Percentiles rank a stretch among this genome's conserved stretches.
Evolutionary conservation across 2,113 vertebrate genomes (phyloP).

Genomic region (Aix galericulata): DNA sequence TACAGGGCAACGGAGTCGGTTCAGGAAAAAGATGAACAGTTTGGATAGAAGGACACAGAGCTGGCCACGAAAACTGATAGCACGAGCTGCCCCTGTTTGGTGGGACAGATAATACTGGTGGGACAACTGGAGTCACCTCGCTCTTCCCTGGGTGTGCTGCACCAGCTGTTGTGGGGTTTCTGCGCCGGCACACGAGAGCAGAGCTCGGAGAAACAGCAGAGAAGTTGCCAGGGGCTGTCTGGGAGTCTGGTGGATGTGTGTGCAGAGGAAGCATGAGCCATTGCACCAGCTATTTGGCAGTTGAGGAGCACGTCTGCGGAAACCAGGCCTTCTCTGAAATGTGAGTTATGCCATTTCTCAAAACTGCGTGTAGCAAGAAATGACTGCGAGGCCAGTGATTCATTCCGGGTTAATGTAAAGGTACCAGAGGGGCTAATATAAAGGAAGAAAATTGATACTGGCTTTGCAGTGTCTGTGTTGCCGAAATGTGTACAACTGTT

Average conservation of each 20-base stretch:
- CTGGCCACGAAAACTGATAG: background rate
- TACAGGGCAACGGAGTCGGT: background rate
- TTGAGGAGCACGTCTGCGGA: background rate
- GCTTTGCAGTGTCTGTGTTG: conserved; percentile 25
- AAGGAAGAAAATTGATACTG: conserved; percentile 44
- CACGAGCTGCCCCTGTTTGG: background rate
- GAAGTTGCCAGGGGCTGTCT: background rate
- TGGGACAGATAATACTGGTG: background rate
- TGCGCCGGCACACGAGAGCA: background rate
- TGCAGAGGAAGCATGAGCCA: background rate
- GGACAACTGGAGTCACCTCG: background rate
- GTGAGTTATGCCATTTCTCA: conserved; percentile 32
- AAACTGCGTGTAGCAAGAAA: background rate
- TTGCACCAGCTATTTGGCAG: background rate
- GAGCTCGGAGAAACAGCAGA: background rate
- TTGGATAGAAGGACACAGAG: background rate
- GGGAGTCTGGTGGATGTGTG: background rate
- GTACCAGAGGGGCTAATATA: conserved; percentile 52
- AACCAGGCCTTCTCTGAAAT: conserved; percentile 11
- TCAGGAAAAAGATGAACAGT: background rate
- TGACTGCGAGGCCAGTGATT: conserved; percentile 33
- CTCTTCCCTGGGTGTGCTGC: background rate
- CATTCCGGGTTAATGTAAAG: conserved; percentile 44
- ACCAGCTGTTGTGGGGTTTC: background rate
- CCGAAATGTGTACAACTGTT: conserved; percentile 18